Base-by-base conservation (phyloP, 2,888 invertebrate genomes). In the Drosophila ustulata region DNA sequence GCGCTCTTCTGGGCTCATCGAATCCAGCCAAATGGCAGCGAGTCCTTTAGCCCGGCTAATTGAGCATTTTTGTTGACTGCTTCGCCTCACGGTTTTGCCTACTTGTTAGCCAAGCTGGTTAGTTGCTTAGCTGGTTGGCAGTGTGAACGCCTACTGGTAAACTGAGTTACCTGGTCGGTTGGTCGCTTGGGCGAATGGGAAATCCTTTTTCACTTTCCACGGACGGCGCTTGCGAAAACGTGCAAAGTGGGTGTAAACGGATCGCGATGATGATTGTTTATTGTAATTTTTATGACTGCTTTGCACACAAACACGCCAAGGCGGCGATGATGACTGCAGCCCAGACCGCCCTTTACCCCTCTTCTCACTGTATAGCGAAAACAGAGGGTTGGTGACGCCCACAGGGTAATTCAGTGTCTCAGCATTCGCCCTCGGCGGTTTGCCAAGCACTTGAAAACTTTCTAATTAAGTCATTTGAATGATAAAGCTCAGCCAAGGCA, bases 231-330 rank as follows among this genome's bases (percentile, higher is more conserved):
- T 76, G 78, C 80, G 74, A 76, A 80, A 90, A 83, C 86, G 89
- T 90, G 90, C 84, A 82, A 89, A 88, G 90, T 90, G 89, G 91
- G 90, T 90, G 91, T 89, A 82, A 89, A 88, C 81, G 82, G 78
- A 88, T 84, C 79, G 84, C 86, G 78, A 78, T 80, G 89, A 85
- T 80, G 85, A 89, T 85, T 87, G 86, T 88, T 88, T 90, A 90
- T 89, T 83, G 88, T 89, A 83, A 85, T 90, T 90, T 90, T 89
- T 89, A 89, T 90, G 88, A 80, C 89, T 89, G 82, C 72, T 89
- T 90, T 79, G 89, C 90, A 90, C 86, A 90, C 90, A 89, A 90
- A 75, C 75, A 78, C 82, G 89, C 84, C 88, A 86, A 89, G 89
- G 88, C 89, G 73, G 66, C 74, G 56, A 70, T 81, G 86, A 85